Base-by-base conservation (phyloP, 1,140 invertebrate species). In the Sycophila sp. region DNA sequence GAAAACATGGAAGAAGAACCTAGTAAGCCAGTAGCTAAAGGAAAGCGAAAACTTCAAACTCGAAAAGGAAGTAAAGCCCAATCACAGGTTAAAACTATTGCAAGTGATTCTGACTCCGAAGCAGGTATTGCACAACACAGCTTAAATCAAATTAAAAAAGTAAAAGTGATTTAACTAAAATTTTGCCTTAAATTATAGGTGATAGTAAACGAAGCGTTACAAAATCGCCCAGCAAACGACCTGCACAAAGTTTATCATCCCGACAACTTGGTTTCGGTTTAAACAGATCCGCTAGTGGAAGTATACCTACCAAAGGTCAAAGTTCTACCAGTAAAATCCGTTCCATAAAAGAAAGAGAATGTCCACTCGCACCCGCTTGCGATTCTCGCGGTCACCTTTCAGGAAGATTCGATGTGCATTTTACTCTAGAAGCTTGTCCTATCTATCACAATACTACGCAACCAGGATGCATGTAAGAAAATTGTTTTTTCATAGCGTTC, bases 381-480 rank as follows among this genome's bases (percentile, higher is more conserved):
- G 93, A 98, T 83, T 98, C 96, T 22, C 84, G 86, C 26, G 96
- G 96, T 66, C 96, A 98, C 87, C 87, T 98, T 81, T 93, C 93
- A n/a, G 95, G 96, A 28, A 90, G 91, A 79, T 88, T 92, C 73
- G 90, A 93, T 10, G 90, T 89, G 24, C 96, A 98, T 86, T 95
- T 96, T 80, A 94, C 94, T 2, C 87, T 94, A 47, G 93, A 95
- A 80, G 93, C 94, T 11, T 98, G 96, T 82, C 96, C 96, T 6
- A 78, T 92, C 5, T 98, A 94, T 85, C 96, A 98, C 81, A 98
- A 97, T 86, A 92, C 92, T 68, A 93, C 94, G 13, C 86, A 90
- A 11, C 91, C 92, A 69, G 92, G 94, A 82, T 97, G 96, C 81
- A 92, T 93, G 86, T 94, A 92, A 80, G 88, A 89, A 34, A 36